A percentile compares a stretch with the other conserved stretches of the same genome.
Evolutionary conservation across 1,140 invertebrate species (phyloP).

Genomic region (Calycopis cecrops): DNA sequence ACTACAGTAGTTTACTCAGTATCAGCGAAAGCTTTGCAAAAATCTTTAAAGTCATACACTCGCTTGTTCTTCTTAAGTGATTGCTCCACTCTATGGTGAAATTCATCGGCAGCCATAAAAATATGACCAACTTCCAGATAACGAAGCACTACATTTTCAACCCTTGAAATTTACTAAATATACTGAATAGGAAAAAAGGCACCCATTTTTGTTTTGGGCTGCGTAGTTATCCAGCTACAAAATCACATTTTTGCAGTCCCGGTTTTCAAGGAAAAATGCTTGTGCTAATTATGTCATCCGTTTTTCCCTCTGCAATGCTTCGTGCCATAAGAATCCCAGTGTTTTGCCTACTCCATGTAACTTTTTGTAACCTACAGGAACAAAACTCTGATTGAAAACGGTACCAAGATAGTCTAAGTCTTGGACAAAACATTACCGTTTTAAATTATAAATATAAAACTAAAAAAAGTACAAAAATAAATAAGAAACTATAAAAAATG

Average conservation of each 20-base stretch:
- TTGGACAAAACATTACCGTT: constrained; percentile 16
- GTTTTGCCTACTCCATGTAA: constrained; percentile 11
- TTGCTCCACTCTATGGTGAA: constrained; percentile 42
- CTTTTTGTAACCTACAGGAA: constrained; percentile 15
- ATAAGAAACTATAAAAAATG: neutral
- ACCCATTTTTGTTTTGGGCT: constrained; percentile 39
- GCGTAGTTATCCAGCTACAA: constrained; percentile 33
- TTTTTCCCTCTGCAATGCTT: constrained; percentile 24
- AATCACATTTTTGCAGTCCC: constrained; percentile 29
- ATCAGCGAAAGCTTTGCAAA: constrained; percentile 14
- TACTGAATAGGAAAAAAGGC: constrained; percentile 15
- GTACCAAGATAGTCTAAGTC: no score
- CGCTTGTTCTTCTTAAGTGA: constrained; percentile 30
- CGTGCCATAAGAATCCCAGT: constrained; percentile 25
- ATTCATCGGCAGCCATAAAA: constrained; percentile 32
- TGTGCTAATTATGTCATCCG: constrained; percentile 21
- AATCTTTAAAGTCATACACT: constrained; percentile 44
- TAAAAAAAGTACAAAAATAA: constrained; percentile 13
- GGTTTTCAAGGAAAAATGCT: constrained; percentile 19
- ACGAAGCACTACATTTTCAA: constrained; percentile 12
- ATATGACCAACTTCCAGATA: constrained; percentile 22
- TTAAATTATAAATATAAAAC: constrained; percentile 3
- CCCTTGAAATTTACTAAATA: constrained; percentile 21
- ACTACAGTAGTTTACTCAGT: constrained; percentile 7
- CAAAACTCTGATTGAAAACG: constrained; percentile 20